These are phyloP conservation scores for Acanthosepion lycidas DNA, from an alignment of 2,888 invertebrate genomes.

Conservation along the genomic window DNA sequence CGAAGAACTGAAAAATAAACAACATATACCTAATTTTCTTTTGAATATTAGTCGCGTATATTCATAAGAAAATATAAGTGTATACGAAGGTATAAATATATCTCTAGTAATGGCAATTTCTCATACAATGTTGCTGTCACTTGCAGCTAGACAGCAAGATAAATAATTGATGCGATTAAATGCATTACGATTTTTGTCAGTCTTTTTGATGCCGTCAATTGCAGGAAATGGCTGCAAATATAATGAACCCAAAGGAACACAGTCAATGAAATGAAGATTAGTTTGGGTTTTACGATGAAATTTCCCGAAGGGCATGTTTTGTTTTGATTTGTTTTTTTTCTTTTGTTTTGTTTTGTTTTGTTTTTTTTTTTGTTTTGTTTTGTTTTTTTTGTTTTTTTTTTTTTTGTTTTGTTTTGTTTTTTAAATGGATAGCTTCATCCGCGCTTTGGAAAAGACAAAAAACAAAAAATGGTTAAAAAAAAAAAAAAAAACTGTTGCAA, in stretches of 20 bases:
- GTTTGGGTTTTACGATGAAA: neutral
- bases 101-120: neutral
- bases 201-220: neutral
- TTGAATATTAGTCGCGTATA: neutral
- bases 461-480: neutral
- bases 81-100: neutral
- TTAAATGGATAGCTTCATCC: neutral
- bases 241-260: neutral
- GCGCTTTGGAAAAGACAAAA: neutral
- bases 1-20: no score
- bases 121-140: neutral
- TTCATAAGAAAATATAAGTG: neutral
- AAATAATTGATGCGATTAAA: conserved; percentile 21
- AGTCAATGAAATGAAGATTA: neutral
- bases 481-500: no score
- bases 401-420: no score
- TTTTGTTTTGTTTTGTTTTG: no score
- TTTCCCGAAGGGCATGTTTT: neutral
- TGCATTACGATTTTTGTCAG: neutral
- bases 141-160: neutral
- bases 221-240: neutral
- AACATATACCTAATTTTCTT: no score
- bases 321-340: no score
- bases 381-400: no score
- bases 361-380: no score